Evolutionary conservation across 2,888 invertebrate species (phyloP).

Genomic region (Caenorhabditis parvicauda): DNA sequence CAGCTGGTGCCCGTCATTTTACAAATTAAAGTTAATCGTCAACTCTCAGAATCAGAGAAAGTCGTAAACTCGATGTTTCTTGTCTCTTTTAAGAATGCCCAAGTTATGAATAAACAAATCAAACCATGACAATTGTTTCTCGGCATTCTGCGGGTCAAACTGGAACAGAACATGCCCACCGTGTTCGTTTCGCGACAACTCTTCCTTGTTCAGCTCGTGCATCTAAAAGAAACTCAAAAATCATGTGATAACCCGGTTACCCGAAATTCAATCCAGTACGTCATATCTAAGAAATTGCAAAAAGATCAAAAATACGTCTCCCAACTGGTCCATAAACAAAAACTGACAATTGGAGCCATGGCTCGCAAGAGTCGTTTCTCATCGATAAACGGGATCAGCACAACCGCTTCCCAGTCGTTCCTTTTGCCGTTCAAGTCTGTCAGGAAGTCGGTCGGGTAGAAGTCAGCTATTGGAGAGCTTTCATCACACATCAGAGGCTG

Average conservation of each 20-base stretch:
- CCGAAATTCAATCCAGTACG: constrained; percentile 70
- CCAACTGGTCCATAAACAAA: not conserved
- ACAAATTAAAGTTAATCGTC: too few relatives aligned
- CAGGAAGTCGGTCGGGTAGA: constrained; percentile 85
- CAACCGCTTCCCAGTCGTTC: constrained; percentile 94
- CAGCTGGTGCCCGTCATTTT: too few relatives aligned
- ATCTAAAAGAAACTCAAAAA: constrained; percentile 59
- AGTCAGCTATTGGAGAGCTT: constrained; percentile 78
- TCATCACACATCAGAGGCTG: constrained; percentile 73
- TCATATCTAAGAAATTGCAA: constrained; percentile 60
- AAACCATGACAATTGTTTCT: too few relatives aligned
- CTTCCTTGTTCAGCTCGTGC: constrained; percentile 72
- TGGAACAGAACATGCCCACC: constrained; percentile 83
- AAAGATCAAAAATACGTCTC: constrained; percentile 1
- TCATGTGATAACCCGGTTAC: too few relatives aligned
- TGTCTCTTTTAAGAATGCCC: too few relatives aligned
- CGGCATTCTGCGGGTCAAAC: not conserved
- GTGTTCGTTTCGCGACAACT: constrained; percentile 76
- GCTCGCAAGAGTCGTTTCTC: constrained; percentile 76
- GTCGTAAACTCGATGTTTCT: too few relatives aligned
- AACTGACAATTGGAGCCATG: constrained; percentile 28
- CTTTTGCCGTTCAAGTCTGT: constrained; percentile 93
- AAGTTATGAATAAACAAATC: too few relatives aligned
- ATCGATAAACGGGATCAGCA: constrained; percentile 87
- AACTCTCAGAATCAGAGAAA: too few relatives aligned